phyloP scores from a whole-genome alignment of 1,140 invertebrate species.

The Venturia canescens region DNA sequence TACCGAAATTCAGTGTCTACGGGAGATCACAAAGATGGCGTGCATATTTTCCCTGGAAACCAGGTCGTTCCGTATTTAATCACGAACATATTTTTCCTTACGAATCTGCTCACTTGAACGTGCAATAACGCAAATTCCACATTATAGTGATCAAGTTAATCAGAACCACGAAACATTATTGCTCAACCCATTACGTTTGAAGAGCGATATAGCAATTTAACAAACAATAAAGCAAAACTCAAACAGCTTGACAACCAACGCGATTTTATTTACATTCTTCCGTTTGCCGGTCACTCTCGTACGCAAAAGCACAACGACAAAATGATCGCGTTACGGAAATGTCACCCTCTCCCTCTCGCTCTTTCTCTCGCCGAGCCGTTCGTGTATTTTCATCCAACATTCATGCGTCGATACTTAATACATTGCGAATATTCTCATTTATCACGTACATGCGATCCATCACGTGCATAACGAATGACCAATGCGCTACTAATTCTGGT shows the following conservation, averaged over 20 bases:
- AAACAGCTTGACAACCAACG: neutral
- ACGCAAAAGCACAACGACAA: neutral
- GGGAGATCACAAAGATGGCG: neutral
- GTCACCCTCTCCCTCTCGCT: neutral
- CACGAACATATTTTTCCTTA: neutral
- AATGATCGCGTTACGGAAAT: neutral
- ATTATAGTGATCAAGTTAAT: slow-evolving; percentile 20
- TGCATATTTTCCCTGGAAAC: neutral
- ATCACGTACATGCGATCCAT: neutral
- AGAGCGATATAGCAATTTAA: neutral
- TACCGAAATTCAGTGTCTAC: neutral
- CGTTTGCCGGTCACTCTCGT: neutral
- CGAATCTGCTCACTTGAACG: neutral
- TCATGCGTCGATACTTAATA: neutral
- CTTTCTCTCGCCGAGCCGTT: too few relatives aligned
- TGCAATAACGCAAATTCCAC: neutral
- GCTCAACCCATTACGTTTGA: neutral
- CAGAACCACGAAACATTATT: slow-evolving; percentile 23
- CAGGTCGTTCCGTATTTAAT: neutral
- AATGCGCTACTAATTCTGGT: slow-evolving; percentile 6
- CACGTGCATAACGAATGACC: slow-evolving; percentile 15
- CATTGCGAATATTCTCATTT: neutral
- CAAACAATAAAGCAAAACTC: neutral
- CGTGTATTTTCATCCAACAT: neutral
- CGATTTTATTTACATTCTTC: neutral